A percentile compares a stretch with the other conserved stretches of the same genome.
Evolutionary conservation across 2,888 invertebrate species (phyloP).

Genomic region (Byasa hedistus): DNA sequence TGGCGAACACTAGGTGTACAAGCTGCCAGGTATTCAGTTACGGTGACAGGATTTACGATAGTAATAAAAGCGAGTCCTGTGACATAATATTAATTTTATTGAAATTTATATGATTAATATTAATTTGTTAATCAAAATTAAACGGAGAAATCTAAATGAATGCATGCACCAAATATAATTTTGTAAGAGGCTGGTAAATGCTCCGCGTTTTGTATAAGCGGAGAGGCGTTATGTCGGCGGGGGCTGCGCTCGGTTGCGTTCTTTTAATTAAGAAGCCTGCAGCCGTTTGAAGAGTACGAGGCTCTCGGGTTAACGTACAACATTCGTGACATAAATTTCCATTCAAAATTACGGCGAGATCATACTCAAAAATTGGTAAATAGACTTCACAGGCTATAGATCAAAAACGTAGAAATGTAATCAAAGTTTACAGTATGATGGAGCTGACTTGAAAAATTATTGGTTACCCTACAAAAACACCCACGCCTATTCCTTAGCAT

Average conservation of each 20-base stretch:
- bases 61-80: too few species aligned
- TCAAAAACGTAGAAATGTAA: too few species aligned
- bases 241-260: constrained; percentile 30
- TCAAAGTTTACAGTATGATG: too few species aligned
- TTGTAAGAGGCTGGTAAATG: constrained; percentile 12
- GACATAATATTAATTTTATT: too few species aligned
- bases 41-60: too few species aligned
- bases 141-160: background rate
- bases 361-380: background rate
- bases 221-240: constrained; percentile 18
- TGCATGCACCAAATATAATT: constrained; percentile 1
- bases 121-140: background rate
- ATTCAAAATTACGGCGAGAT: constrained; percentile 3
- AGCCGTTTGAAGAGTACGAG: constrained; percentile 3
- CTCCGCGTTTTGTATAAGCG: constrained; percentile 17
- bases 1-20: too few species aligned
- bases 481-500: too few species aligned
- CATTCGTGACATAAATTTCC: constrained; percentile 29
- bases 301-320: constrained; percentile 35
- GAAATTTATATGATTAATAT: background rate
- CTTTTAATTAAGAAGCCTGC: constrained; percentile 41
- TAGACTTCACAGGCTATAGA: background rate
- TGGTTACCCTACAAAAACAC: too few species aligned
- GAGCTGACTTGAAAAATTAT: too few species aligned
- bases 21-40: too few species aligned